Evolutionary conservation across 2,888 invertebrate species (phyloP), one percentile per base, ranked within the genome.

Genomic region (Meandrusa payeni): DNA sequence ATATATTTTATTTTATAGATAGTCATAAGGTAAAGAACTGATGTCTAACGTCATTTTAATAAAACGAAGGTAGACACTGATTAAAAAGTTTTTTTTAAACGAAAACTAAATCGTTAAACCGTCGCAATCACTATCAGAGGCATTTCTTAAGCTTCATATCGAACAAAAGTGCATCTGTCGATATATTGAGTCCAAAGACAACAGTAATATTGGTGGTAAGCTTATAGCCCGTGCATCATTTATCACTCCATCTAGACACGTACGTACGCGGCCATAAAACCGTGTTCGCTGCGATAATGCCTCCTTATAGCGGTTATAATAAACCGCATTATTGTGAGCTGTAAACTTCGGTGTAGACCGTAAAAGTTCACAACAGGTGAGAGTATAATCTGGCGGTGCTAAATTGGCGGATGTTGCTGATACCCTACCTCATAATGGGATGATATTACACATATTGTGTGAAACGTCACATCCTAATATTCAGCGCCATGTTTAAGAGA

Each of bases 311-410:
- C 28, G 29, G 46, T 33, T 34, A 29, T 36, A 39, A 43, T 47
- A 47, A 51, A 50, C 41, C 34, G 41, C 38, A 41, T 43, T 48
- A 48, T 51, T 43, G 47, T 37, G 48, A 29, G 47, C 43, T 27
- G 48, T 55, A 54, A 56, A 54, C 46, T 47, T 37, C 23, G 45
- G 15, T 38, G 24, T 32, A 36, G 54, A 55, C 42, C 58, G 51
- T 64, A 66, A 69, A 69, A 64, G 49, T 64, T 60, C 59, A 63
- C 64, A 68, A 67, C 70, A 70, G 67, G 71, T 67, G 63, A 47
- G 55, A 53, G 51, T 49, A 41, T 45, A 15, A 32, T 10, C 27
- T 17, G 39, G 13, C 24, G 41, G 50, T 32, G 38, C 48, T 48
- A 48, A 52, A 50, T 54, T 54, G 52, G 47, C 46, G 40, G 45